phyloP scores from a whole-genome alignment of 2,888 invertebrate genomes.

The Matsumyia berberina region DNA sequence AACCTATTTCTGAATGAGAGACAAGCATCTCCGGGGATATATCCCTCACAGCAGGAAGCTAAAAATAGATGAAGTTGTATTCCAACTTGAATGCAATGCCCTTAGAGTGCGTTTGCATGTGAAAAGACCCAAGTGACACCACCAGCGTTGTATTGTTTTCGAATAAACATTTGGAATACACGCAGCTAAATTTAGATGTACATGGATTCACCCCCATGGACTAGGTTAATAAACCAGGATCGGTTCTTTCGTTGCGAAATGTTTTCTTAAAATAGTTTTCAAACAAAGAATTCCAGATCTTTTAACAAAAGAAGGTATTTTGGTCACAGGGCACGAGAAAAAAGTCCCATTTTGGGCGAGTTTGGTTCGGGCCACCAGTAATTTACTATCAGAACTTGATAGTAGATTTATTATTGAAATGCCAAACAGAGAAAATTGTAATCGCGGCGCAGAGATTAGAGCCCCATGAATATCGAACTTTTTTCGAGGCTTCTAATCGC shows the following conservation, averaged over 20 bases:
- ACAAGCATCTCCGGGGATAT: constrained; percentile 5
- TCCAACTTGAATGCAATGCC: constrained; percentile 35
- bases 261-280: constrained; percentile 7
- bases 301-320: too few relatives aligned
- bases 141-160: constrained; percentile 8
- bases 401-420: too few relatives aligned
- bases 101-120: constrained; percentile 20
- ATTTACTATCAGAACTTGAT: too few relatives aligned
- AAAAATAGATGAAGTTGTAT: constrained; percentile 62
- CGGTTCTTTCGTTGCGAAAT: constrained; percentile 16
- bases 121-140: constrained; percentile 14
- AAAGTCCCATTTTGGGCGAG: too few relatives aligned
- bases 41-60: constrained; percentile 25
- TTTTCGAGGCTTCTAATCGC: too few relatives aligned
- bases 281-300: too few relatives aligned
- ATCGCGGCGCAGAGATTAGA: too few relatives aligned
- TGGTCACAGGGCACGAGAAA: too few relatives aligned
- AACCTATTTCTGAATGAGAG: constrained; percentile 42
- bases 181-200: constrained; percentile 37
- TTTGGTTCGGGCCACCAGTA: too few relatives aligned
- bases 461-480: too few relatives aligned
- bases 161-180: constrained; percentile 30
- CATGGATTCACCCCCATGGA: constrained; percentile 29
- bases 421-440: too few relatives aligned
- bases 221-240: constrained; percentile 63